Evolutionary conservation across 2,888 invertebrate genomes (phyloP), one percentile per base, ranked within the genome.

Genomic region (Leptinotarsa tumamoca): DNA sequence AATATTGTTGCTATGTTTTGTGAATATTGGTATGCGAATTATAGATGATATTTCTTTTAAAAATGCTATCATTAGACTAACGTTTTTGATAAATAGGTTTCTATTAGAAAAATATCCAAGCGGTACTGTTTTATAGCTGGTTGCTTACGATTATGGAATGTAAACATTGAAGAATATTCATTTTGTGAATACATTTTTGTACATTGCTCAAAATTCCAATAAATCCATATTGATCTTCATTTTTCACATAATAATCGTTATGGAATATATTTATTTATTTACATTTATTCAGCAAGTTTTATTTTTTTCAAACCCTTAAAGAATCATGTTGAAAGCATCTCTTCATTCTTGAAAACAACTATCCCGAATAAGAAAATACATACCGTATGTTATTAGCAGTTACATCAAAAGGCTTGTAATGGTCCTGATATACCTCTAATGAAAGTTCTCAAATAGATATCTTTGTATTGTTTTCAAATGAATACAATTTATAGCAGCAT

Each of bases 121-220:
- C 71, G 23, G 74, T 74, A 75, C 73, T 78, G 76, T 81, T 81
- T 80, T 79, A 75, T 81, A 81, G 70, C 63, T 71, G 74, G 74
- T 79, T 81, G 78, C 78, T 73, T 74, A 56, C 71, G 72, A 63
- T 63, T 68, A 75, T 68, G 56, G 71, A 74, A 70, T 68, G 58
- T 71, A 63, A 71, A 74, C 67, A 74, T 66, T 74, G 67, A 67
- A 21, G 71, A 74, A 74, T 61, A 75, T 76, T 74, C 78, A 73
- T 73, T 77, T 76, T 72, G 72, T 73, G 73, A 75, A 75, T 66
- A 66, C 75, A 79, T 76, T 78, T 33, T 71, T 78, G 79, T 80
- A 77, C 76, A 81, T 81, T 80, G 82, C 82, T 82, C 82, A 81
- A 80, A 79, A 80, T 77, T 71, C 58, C 75, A 78, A 76, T 76